Evolutionary conservation across 2,797 vertebrate genomes (phyloP), one percentile per base, ranked within the genome.

Genomic region (Cyclura pinguis): DNA sequence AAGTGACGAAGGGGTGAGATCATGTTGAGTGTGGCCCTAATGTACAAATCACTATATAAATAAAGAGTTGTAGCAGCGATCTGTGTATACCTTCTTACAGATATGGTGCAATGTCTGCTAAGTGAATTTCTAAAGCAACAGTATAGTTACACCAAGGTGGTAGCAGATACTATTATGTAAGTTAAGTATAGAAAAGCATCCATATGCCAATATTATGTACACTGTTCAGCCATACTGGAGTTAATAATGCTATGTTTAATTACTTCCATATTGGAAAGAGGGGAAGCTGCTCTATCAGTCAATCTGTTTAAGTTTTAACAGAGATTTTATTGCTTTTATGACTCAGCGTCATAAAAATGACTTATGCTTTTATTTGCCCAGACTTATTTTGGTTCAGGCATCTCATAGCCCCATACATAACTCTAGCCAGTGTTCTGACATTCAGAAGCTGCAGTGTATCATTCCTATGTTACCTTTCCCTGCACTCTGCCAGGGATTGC

Each of bases 291-390:
- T 94, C 38, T 52, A 81, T 80, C 35, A 86, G 57, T 59, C 4
- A 74, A 32, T 4, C 16, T 27, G 80, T 85, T 59, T 62, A 72
- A 86, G 29, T 86, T 95, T 94, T 93, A 88, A 62, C 90, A 92
- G 2, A 29, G n/a, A 47, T 86, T 90, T 89, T 92, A 90, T 62
- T 90, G 27, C 24, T 88, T 94, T 92, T 7, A 2, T 84, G 74
- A 84, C 81, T 87, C 85, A 91, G 82, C 32, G 0, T 94, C 90
- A 92, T 86, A 47, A 90, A 94, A 93, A 77, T 50, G 0, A 91
- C 27, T 32, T 62, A 80, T 86, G 80, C 0, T 88, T 92, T 89
- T 88, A 90, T 82, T 93, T 89, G 91, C 0, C 0, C 0, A 87
- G 88, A 62, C 42, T 10, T 59, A 89, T 38, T 87, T 92, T 93